Evolutionary conservation across 2,113 vertebrate genomes (phyloP).

Genomic region (Syrmaticus mikado): DNA sequence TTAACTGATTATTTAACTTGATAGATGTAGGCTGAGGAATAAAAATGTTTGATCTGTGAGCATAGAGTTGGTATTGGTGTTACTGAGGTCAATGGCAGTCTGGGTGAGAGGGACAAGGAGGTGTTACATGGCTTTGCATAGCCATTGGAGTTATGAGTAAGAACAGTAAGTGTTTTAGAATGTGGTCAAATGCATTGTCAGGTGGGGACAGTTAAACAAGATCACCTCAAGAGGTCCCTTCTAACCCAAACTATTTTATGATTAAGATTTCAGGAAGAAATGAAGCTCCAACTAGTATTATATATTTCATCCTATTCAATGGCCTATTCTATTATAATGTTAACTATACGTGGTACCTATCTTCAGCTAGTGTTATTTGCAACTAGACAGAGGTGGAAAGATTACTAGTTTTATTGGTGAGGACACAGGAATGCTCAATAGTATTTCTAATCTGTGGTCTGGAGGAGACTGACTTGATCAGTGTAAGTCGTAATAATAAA

Average conservation of each 20-base stretch:
- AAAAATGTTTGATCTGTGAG: not conserved
- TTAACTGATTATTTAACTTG: not conserved
- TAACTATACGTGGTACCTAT: not conserved
- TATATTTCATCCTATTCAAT: not conserved
- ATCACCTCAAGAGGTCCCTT: not conserved
- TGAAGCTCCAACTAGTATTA: not conserved
- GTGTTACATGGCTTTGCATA: not conserved
- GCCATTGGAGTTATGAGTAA: not conserved
- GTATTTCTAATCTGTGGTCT: not conserved
- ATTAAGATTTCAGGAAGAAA: not conserved
- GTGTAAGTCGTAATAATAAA: not conserved
- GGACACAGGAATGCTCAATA: not conserved
- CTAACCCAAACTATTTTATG: not conserved
- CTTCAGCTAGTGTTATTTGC: not conserved
- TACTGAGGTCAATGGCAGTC: not conserved
- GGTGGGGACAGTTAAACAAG: not conserved
- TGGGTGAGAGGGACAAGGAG: not conserved
- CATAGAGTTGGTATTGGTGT: not conserved
- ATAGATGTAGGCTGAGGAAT: not conserved
- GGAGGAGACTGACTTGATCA: not conserved
- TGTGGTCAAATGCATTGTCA: not conserved
- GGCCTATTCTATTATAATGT: not conserved
- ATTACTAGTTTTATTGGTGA: not conserved
- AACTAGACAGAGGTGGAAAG: not conserved
- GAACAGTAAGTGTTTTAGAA: not conserved